Percentiles rank a stretch among this genome's conserved stretches.
Evolutionary conservation across 2,888 invertebrate genomes (phyloP).

Genomic region (Cantharis rufa): DNA sequence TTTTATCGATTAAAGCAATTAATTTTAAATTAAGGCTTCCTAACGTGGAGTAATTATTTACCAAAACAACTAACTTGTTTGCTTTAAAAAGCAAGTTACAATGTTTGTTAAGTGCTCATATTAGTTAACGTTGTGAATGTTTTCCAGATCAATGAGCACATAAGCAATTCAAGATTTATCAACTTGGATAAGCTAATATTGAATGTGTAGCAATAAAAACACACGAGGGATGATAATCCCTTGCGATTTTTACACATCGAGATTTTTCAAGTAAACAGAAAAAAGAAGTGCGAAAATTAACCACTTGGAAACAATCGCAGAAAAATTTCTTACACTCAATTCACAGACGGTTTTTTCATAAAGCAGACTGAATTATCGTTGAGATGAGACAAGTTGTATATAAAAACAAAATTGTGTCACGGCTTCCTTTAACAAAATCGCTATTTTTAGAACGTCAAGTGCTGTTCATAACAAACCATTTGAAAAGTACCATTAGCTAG

Average conservation of each 20-base stretch:
- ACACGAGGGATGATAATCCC: neutral
- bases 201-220: neutral
- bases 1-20: neutral
- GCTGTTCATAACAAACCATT: neutral
- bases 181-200: neutral
- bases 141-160: neutral
- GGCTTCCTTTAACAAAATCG: slow-evolving; percentile 4
- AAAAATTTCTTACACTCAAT: neutral
- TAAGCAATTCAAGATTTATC: neutral
- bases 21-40: neutral
- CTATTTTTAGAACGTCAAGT: slow-evolving; percentile 11
- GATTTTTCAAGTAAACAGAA: neutral
- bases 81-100: neutral
- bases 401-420: slow-evolving; percentile 1
- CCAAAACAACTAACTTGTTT: neutral
- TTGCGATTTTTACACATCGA: neutral
- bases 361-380: neutral
- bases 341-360: neutral
- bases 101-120: neutral
- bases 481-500: neutral
- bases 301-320: neutral
- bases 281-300: neutral
- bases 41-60: neutral
- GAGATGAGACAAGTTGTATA: neutral
- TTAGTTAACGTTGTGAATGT: neutral